Evolutionary conservation across 2,113 vertebrate genomes (phyloP).

Genomic region (Amphilophus citrinellus): DNA sequence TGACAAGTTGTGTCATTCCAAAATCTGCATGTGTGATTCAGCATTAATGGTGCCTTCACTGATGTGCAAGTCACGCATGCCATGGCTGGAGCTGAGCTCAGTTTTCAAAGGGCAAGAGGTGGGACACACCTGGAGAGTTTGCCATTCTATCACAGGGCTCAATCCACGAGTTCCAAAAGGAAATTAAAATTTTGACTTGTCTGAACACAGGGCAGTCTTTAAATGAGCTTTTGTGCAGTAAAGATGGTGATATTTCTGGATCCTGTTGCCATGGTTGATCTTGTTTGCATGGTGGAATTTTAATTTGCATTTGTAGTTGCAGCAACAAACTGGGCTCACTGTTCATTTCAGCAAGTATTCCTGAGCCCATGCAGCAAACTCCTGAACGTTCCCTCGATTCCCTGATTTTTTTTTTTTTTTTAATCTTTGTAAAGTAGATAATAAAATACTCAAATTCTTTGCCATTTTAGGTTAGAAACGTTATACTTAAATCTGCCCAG

Average conservation of each 20-base stretch:
- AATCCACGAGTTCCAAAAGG: background rate
- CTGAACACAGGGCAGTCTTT: background rate
- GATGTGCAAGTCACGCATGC: background rate
- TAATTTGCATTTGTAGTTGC: background rate
- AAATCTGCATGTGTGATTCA: background rate
- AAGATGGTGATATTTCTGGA: background rate
- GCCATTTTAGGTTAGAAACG: background rate
- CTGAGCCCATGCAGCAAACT: background rate
- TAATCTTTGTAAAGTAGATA: background rate
- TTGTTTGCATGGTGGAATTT: background rate
- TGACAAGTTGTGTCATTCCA: background rate
- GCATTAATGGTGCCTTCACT: background rate
- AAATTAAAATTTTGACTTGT: background rate
- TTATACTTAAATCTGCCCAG: background rate
- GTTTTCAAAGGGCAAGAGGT: too few species aligned
- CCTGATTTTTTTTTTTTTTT: background rate
- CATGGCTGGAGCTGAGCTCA: too few species aligned
- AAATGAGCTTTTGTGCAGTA: background rate
- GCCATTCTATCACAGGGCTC: background rate
- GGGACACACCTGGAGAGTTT: too few species aligned
- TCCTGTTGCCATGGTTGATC: background rate
- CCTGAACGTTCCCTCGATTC: background rate
- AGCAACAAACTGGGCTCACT: background rate
- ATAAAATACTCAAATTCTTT: background rate
- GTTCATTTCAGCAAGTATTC: background rate